Conservation (phyloP, 2,797 vertebrate genomes). For the Oreochromis mossambicus region DNA sequence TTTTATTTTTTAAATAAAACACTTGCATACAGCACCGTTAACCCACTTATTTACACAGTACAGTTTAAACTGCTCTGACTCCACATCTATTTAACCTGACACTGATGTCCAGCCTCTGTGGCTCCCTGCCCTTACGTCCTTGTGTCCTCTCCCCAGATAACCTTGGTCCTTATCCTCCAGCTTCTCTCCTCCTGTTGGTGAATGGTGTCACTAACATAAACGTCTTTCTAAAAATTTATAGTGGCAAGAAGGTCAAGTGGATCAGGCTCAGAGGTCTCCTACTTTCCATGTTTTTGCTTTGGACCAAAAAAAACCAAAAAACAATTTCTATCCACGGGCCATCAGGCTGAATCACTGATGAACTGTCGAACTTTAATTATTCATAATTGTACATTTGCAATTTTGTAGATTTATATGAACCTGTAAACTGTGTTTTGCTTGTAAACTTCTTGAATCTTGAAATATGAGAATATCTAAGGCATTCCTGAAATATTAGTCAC, state of each 20-base stretch:
- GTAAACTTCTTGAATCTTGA: background rate
- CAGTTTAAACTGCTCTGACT: background rate
- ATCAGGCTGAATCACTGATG: fast-evolving
- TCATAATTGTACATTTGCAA: background rate
- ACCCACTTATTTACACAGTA: fast-evolving
- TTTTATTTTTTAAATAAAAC: fast-evolving
- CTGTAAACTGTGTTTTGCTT: background rate
- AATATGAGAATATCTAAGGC: background rate
- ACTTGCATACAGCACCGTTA: fast-evolving
- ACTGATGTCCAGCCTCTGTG: background rate
- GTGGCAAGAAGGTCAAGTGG: background rate
- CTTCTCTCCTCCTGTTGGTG: background rate
- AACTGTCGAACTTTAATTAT: background rate
- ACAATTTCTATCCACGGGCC: background rate
- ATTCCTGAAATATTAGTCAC: background rate
- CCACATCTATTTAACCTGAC: background rate
- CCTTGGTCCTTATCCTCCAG: background rate
- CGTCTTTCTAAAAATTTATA: background rate
- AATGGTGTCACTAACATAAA: background rate
- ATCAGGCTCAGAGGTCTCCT: background rate
- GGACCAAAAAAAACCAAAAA: background rate
- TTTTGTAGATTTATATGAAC: background rate
- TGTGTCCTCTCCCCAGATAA: background rate
- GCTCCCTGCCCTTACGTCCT: background rate
- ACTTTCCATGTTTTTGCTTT: background rate